A percentile compares a stretch with the other conserved stretches of the same genome.
Evolutionary conservation across 2,113 vertebrate genomes (phyloP).

Genomic region (Axis porcinus): DNA sequence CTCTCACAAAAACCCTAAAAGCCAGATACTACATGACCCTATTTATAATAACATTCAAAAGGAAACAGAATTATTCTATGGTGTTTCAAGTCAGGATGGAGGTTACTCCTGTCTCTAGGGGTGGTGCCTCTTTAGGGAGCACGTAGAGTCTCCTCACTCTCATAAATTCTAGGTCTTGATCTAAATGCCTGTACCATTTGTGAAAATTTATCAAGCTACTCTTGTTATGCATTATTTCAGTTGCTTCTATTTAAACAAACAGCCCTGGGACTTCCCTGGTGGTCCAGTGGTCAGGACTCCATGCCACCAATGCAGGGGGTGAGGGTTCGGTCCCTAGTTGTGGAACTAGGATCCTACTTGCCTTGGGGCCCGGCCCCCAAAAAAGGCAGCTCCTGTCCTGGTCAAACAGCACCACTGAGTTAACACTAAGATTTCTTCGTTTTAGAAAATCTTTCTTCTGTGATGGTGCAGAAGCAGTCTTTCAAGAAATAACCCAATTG

Average conservation of each 20-base stretch:
- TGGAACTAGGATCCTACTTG: background rate
- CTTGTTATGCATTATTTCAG: background rate
- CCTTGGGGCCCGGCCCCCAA: accelerated
- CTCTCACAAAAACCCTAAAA: background rate
- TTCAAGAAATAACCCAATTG: slow-evolving; percentile 1
- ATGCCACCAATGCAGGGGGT: background rate
- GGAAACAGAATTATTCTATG: background rate
- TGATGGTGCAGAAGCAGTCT: background rate
- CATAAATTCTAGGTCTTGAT: background rate
- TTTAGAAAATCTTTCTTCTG: slow-evolving; percentile 33
- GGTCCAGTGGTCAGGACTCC: background rate
- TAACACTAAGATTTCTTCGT: background rate
- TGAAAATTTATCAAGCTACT: background rate
- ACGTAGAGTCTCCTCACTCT: background rate
- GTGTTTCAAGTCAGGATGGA: background rate
- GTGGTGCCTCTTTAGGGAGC: background rate
- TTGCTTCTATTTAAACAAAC: background rate
- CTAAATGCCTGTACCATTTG: background rate
- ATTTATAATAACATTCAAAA: background rate
- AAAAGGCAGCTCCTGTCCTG: background rate
- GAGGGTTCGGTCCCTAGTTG: background rate
- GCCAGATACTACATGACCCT: background rate
- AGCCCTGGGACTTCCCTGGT: background rate
- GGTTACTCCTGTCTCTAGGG: background rate
- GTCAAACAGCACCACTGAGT: background rate